Conservation (phyloP, 2,113 vertebrate species). For the Puffinus mauretanicus region DNA sequence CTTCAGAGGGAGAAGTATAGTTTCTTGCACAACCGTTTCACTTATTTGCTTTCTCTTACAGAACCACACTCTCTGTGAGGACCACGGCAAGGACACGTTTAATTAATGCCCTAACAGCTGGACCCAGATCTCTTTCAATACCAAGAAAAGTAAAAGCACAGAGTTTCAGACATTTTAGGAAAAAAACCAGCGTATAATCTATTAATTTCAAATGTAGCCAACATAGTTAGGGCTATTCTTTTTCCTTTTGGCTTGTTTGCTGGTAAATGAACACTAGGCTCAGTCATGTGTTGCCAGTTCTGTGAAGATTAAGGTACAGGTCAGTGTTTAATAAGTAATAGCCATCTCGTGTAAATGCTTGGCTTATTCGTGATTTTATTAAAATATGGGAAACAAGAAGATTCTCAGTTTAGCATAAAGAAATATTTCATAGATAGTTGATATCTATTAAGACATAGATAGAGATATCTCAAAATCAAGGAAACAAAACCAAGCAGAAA, state of each 20-base stretch:
- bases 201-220: not conserved
- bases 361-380: not conserved
- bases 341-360: not conserved
- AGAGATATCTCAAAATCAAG: not conserved
- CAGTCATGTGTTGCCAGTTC: not conserved
- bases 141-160: not conserved
- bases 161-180: not conserved
- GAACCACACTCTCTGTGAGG: not conserved
- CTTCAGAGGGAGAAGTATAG: not conserved
- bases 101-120: constrained; percentile 1
- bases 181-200: not conserved
- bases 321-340: not conserved
- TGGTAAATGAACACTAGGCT: not conserved
- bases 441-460: not conserved
- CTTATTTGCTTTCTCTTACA: not conserved
- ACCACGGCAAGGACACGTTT: not conserved
- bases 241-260: not conserved
- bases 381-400: not conserved
- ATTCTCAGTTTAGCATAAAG: not conserved
- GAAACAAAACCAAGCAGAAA: not conserved
- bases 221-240: not conserved
- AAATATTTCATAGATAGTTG: not conserved
- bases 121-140: not conserved
- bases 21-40: not conserved
- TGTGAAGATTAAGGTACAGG: not conserved